Base-by-base conservation (phyloP, 2,797 vertebrate genomes). In the Halcyon badia region DNA sequence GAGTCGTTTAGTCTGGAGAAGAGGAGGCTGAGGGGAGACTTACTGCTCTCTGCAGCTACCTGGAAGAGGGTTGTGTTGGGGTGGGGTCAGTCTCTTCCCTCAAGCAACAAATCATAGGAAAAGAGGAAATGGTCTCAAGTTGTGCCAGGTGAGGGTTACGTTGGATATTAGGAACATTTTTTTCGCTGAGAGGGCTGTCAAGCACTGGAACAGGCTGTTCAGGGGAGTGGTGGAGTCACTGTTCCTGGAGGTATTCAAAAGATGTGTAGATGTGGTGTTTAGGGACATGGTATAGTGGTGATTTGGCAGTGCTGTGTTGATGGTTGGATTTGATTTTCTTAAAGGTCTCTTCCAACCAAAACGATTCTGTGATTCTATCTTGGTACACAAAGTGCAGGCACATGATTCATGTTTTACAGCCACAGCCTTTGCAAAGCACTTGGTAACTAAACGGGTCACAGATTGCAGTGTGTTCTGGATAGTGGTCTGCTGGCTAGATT, bases 391-490 rank as follows among this genome's bases (percentile, higher is more conserved):
- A 95, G 60, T 58, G 14, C 39, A 81, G 51, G 9, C 26, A 35
- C 28, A 31, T 1, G 9, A 6, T 39, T 61, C 10, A 7, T 0
- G 0, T 60, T 81, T 86, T 49, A 46, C 30, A 68, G 22, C 10
- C 12, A 57, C 35, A 64, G 30, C 10, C 12, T 80, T 77, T 73
- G 44, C 15, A 25, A 68, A 52, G n/a, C 4, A 2, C 35, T 83
- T 24, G 19, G 5, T 24, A 15, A 30, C 25, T 31, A 39, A 52
- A 13, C 5, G 37, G 17, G 25, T 30, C 31, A 52, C 16, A 70
- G 51, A 41, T 14, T 81, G 9, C 30, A 22, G 28, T 5, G 21
- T 35, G 28, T 35, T 61, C 30, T 66, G 17, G 41, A 48, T 39
- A 41, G n/a, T 24, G 39, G 30, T 21, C 31, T 42, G 30, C 44